These are phyloP conservation scores for Xanthorhoe spadicearia DNA, from an alignment of 2,888 invertebrate genomes.

Conservation along the genomic window DNA sequence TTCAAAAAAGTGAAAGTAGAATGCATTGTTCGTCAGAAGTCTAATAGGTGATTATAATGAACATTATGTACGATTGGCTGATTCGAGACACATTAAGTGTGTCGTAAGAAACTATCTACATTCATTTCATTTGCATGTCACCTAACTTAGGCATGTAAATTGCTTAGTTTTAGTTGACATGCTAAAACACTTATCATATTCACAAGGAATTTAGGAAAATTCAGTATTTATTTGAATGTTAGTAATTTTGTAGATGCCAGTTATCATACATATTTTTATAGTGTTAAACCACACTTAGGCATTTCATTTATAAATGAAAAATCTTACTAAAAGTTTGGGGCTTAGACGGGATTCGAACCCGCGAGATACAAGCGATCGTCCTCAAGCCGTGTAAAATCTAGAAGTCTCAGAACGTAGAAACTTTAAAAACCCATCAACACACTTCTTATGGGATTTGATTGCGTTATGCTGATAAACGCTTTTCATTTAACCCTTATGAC, in stretches of 20 bases:
- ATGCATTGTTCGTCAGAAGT: conserved; percentile 33
- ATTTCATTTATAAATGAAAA: too few species aligned
- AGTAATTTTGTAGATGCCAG: not conserved
- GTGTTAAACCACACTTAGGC: too few species aligned
- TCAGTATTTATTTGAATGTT: not conserved
- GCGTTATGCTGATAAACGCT: too few species aligned
- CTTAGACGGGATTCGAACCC: too few species aligned
- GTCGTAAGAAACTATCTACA: conserved; percentile 30
- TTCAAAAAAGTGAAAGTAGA: conserved; percentile 40
- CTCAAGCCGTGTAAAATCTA: too few species aligned
- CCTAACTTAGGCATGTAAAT: not conserved
- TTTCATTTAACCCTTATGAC: too few species aligned
- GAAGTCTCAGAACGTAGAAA: conserved; percentile 1
- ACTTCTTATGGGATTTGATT: not conserved
- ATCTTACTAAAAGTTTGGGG: too few species aligned
- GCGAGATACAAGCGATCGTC: too few species aligned
- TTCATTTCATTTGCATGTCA: conserved; percentile 4
- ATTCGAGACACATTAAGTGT: conserved; percentile 23
- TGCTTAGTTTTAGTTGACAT: not conserved
- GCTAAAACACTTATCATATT: not conserved
- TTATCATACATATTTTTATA: too few species aligned
- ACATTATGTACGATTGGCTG: conserved; percentile 40
- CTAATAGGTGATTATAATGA: conserved; percentile 36
- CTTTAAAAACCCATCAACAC: not conserved
- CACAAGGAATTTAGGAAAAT: not conserved